A percentile compares a stretch with the other conserved stretches of the same genome.
Evolutionary conservation across 2,888 invertebrate species (phyloP).

Genomic region (Clivina fossor): DNA sequence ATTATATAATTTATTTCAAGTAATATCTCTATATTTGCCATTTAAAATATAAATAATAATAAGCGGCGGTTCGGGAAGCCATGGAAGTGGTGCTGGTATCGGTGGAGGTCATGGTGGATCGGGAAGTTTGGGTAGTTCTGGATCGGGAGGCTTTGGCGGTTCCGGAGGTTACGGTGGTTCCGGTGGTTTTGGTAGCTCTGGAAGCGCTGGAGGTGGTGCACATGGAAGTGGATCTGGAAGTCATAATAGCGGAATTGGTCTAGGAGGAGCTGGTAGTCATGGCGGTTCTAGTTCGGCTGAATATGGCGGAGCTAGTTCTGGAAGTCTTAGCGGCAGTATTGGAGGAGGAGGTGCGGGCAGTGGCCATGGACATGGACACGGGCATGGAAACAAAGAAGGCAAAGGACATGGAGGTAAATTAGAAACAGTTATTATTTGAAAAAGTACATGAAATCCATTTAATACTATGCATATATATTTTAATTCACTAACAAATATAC

Average conservation of each 20-base stretch:
- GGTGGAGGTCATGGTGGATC: slow-evolving; percentile 19
- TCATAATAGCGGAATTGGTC: slow-evolving; percentile 14
- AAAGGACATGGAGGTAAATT: neutral
- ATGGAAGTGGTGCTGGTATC: slow-evolving; percentile 1
- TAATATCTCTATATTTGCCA: too few species aligned
- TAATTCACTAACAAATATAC: too few species aligned
- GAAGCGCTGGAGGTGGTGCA: neutral
- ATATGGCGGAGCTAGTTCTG: neutral
- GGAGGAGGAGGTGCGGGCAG: neutral
- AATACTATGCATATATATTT: too few species aligned
- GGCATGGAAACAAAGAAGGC: neutral
- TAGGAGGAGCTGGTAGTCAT: slow-evolving; percentile 3
- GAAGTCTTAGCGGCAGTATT: neutral
- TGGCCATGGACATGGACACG: neutral
- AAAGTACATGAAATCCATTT: too few species aligned
- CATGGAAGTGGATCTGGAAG: slow-evolving; percentile 24
- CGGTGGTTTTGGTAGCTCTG: slow-evolving; percentile 4
- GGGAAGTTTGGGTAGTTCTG: too few species aligned
- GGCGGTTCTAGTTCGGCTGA: slow-evolving; percentile 15
- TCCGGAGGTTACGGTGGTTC: slow-evolving; percentile 20
- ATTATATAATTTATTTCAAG: too few species aligned
- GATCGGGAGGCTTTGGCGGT: too few species aligned
- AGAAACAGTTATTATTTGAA: too few species aligned
- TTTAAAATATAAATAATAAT: too few species aligned
- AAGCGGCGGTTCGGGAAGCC: slow-evolving; percentile 4